A percentile compares a stretch with the other conserved stretches of the same genome.
phyloP scores from a whole-genome alignment of 2,113 vertebrate species.

The Periophthalmodon schlosseri region DNA sequence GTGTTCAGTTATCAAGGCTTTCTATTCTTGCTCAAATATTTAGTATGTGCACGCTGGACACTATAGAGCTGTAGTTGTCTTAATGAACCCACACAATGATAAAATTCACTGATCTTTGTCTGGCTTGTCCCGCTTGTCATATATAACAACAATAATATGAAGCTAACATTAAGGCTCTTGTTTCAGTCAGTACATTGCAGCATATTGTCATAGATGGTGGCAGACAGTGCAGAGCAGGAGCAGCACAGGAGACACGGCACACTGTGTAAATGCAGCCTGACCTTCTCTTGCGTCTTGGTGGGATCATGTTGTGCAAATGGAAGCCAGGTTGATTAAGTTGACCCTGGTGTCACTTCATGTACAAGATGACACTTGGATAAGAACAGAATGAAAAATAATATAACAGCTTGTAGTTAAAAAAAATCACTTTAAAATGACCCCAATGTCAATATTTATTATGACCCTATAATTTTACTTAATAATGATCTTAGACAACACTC shows the following conservation, averaged over 20 bases:
- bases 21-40: conserved; percentile 61
- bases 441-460: background rate
- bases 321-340: conserved; percentile 59
- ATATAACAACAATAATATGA: background rate
- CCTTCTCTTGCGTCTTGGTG: conserved; percentile 42
- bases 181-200: background rate
- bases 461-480: too few relatives aligned
- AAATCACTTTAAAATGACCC: background rate
- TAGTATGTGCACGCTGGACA: conserved; percentile 40
- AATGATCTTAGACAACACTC: too few relatives aligned
- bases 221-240: conserved; percentile 14
- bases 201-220: background rate
- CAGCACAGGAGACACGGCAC: background rate
- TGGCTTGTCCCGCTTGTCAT: too few relatives aligned
- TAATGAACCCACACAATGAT: background rate
- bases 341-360: conserved; percentile 42
- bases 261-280: conserved; percentile 44
- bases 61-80: background rate
- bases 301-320: conserved; percentile 53
- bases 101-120: background rate
- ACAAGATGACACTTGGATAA: background rate
- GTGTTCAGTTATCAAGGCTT: conserved; percentile 14
- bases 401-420: conserved; percentile 4
- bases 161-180: background rate
- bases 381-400: background rate